Evolutionary conservation across 2,797 vertebrate species (phyloP).

Genomic region (Adrianichthys oophorus): DNA sequence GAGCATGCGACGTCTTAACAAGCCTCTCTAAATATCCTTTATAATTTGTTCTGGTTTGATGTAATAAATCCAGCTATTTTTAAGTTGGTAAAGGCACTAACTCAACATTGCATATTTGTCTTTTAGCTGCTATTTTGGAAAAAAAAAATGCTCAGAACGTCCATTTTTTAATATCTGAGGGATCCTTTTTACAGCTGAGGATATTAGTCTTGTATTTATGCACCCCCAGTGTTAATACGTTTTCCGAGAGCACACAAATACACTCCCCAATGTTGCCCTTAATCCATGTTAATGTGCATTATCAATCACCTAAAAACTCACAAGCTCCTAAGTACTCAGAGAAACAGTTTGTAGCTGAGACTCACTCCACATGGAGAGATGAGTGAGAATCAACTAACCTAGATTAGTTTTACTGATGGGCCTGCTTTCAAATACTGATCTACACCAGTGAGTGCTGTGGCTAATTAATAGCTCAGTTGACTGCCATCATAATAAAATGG

Average conservation of each 20-base stretch:
- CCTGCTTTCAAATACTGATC: conserved; percentile 43
- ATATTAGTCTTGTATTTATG: conserved; percentile 31
- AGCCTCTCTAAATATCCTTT: too few relatives aligned
- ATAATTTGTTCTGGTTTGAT: neutral
- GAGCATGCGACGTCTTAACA: conserved; percentile 38
- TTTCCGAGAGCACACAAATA: conserved; percentile 24
- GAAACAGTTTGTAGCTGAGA: conserved; percentile 30
- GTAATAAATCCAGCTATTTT: conserved; percentile 34
- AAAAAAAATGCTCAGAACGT: conserved; percentile 32
- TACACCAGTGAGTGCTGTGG: conserved; percentile 15
- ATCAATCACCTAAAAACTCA: conserved; percentile 54
- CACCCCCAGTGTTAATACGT: conserved; percentile 25
- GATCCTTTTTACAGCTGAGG: conserved; percentile 7
- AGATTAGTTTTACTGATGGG: conserved; percentile 33
- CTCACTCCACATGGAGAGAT: conserved; percentile 31
- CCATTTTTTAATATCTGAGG: conserved; percentile 24
- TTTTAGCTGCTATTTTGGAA: conserved; percentile 35
- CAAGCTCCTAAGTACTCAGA: conserved; percentile 12
- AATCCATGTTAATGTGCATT: conserved; percentile 38
- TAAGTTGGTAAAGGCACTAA: conserved; percentile 26
- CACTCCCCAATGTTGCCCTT: conserved; percentile 18
- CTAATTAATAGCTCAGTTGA: conserved; percentile 50
- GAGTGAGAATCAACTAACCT: conserved; percentile 13
- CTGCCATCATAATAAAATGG: conserved; percentile 57
- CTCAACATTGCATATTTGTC: conserved; percentile 10